These are phyloP conservation scores for Oopsacas minuta DNA, from an alignment of 37 sponge, comb jelly and placozoan species.

Conservation along the genomic window DNA sequence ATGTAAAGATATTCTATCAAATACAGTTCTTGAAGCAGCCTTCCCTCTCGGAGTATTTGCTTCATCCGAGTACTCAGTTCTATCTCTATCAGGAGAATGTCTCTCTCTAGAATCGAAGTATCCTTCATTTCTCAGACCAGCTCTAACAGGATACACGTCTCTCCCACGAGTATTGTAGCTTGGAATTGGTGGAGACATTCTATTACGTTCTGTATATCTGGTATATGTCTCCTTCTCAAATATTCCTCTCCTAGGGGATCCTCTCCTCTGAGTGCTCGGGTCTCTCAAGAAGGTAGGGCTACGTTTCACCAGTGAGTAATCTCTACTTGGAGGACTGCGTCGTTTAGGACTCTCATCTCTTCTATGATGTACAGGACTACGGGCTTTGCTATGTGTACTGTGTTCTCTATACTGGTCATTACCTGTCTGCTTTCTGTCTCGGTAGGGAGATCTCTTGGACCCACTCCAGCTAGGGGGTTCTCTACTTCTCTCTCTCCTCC, in stretches of 20 bases:
- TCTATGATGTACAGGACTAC: background rate
- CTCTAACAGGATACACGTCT: background rate
- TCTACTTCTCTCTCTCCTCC: background rate
- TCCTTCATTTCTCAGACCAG: background rate
- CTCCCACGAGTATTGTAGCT: background rate
- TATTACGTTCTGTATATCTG: background rate
- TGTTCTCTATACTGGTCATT: background rate
- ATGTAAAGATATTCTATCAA: background rate
- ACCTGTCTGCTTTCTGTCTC: slow-evolving; percentile 4
- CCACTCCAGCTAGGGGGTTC: background rate
- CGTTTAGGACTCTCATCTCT: background rate
- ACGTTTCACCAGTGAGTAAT: background rate
- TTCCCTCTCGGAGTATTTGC: no score
- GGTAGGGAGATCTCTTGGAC: background rate
- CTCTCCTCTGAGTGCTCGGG: background rate
- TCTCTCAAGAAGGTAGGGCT: background rate
- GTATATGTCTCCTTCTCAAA: background rate
- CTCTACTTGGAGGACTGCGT: background rate
- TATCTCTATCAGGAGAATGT: background rate
- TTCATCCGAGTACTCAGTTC: background rate
- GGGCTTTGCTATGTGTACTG: background rate
- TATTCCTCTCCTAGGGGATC: background rate
- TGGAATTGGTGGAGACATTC: background rate
- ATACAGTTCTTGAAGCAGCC: background rate
- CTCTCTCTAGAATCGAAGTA: background rate